Evolutionary conservation across 2,888 invertebrate genomes (phyloP), one percentile per base, ranked within the genome.

Genomic region (Hymenopus coronatus): DNA sequence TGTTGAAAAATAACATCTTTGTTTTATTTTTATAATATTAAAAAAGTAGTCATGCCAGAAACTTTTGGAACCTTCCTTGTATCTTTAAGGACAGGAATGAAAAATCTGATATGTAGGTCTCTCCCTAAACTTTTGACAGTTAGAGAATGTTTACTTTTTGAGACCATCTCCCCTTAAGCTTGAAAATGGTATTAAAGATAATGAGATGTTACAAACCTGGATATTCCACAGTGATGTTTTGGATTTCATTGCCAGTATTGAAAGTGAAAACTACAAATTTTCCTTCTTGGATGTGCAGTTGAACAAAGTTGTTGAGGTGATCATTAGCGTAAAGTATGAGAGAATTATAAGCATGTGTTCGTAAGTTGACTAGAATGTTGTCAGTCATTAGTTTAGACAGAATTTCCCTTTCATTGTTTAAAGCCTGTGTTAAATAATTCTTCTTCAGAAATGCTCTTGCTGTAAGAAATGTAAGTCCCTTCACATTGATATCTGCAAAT

Each of bases 301-400:
- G 98, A 88, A 98, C 96, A 93, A 98, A 98, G 93, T 99, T 99
- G 92, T 98, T 98, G 90, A 97, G 94, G 93, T 98, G 97, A 93
- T 99, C 98, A 92, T 98, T 98, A 70, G 98, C 97, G 92, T 98
- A 98, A 12, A 98, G 94, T 28, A 98, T 96, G 91, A 98, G 93
- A 0, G 98, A 96, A 91, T 97, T 95, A 82, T 95, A 94, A 91
- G 97, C 97, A 92, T 98, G 98, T 0, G 98, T 98, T 91, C 98
- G 95, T 90, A 99, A 94, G 93, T 98, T 98, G 92, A 98, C 95
- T n/a, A 98, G 94, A 89, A 98, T 96, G 91, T 97, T 96, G 92
- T 97, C 96, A 20, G 95, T 95, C 91, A 98, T 95, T 93, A 98
- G 96, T 91, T 95, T 96, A 93, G 96, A 96, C 27, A 97, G 94